Base-by-base conservation (phyloP, 2,888 invertebrate species). In the Panzeria rudis region DNA sequence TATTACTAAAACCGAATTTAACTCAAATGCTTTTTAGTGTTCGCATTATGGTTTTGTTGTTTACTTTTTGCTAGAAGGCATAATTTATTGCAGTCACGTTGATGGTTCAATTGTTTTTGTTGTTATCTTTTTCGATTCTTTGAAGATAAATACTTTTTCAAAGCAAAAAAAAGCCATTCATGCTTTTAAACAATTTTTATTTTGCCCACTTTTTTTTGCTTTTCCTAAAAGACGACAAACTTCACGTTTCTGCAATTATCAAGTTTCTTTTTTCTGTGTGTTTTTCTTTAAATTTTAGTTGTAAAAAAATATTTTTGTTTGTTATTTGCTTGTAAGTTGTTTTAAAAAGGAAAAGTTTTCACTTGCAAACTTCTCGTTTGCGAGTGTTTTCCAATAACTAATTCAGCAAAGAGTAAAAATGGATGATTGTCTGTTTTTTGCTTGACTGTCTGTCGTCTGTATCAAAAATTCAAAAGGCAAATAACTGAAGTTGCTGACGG, bases 271-370 rank as follows among this genome's bases (percentile, higher is more conserved):
- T 83, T 38, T 71, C 38, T 56, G 25, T 59, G 8, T 72, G 35
- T 25, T 50, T 61, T 69, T 68, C 29, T 29, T 79, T 23, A 1
- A 79, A 25, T 32, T 78, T 62, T 35, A 11, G 13, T 35, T 25
- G 23, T 32, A 32, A 72, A 20, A 15, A 17, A 20, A 5, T 23
- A 15, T 29, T 69, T 38, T 54, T 52, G 23, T 8, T 41, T 47
- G 1, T 56, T 76, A 29, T 77, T 78, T 78, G 29, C 17, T 59
- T 56, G 77, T 25, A 62, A 71, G 35, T 73, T 20, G 54, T 41
- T 71, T 62, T 80, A 59, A 85, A 82, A 85, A 85, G 85, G 82
- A 85, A 85, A 85, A 85, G 85, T 82, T 85, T 85, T 82, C 84
- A 85, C 84, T 85, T 82, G 64, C 47, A 38, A 77, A 73, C 69